phyloP scores from a whole-genome alignment of 2,113 vertebrate genomes.

The Colius striatus region DNA sequence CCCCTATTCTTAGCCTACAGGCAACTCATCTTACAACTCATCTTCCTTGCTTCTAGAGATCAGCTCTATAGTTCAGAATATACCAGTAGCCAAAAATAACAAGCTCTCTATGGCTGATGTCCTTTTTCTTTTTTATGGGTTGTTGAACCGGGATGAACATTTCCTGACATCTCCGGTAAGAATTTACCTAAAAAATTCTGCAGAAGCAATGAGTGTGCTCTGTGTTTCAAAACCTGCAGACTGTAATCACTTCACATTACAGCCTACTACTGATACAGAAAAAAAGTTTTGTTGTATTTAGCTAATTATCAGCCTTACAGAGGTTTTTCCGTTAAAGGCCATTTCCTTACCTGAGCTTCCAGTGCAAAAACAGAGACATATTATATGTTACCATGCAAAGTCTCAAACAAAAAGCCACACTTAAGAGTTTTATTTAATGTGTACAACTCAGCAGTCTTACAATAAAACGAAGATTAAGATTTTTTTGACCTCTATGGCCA shows the following conservation, averaged over 20 bases:
- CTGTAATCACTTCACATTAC: fast-evolving
- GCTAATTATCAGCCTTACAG: background rate
- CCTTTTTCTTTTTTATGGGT: background rate
- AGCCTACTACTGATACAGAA: background rate
- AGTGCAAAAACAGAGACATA: background rate
- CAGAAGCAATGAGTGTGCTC: background rate
- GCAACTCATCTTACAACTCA: background rate
- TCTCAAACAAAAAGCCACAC: background rate
- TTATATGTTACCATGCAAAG: background rate
- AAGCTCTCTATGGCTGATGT: background rate
- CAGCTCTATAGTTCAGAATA: background rate
- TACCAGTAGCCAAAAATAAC: background rate
- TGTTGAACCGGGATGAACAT: background rate
- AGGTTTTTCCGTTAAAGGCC: background rate
- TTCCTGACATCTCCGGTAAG: background rate
- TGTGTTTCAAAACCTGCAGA: background rate
- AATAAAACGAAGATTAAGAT: background rate
- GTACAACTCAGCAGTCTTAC: background rate
- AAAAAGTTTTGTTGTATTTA: background rate
- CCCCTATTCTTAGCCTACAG: background rate
- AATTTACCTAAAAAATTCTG: background rate
- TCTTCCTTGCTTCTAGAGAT: background rate
- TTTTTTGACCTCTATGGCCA: background rate
- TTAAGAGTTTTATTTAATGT: background rate
- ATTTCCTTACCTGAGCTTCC: background rate